Base-by-base conservation (phyloP, 92 coral and sea anemone species). In the Galaxea fascicularis region DNA sequence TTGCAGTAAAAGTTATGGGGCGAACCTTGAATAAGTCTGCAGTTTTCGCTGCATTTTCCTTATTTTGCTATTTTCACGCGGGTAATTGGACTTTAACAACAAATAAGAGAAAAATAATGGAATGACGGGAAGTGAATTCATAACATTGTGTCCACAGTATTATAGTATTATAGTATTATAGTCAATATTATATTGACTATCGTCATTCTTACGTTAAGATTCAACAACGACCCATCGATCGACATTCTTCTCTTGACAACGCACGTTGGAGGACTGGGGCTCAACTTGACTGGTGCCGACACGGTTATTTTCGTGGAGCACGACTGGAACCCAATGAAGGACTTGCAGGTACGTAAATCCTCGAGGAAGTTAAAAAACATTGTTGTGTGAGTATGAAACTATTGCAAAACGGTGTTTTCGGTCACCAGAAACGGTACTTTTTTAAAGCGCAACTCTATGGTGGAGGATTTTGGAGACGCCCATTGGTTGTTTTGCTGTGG, bases 311-410 rank as follows among this genome's bases (percentile, higher is more conserved):
- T 96, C 59, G 93, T 94, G 15, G 98, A 96, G 88, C 98, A 96
- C 73, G 98, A 96, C 92, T 96, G 98, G 98, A 96, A 96, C 82
- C 98, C 98, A 80, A 96, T 96, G 98, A 96, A 96, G 52, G 98
- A 96, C 78, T 60, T 95, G 17, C 98, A 96, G 90, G 98, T 95
- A 57, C 51, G 79, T 51, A 24, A 85, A 65, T 5, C 68, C 16
- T 14, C 30, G 7, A 9, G 0, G 4, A 8, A 63, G 8, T 4
- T 9, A 24, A 26, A 24, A 63, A 13, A 24, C 1, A 5, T 63
- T 12, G 56, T 4, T 49, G 14, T 49, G 17, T 9, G 2, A 49
- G 14, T 9, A 35, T 35, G 41, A 6, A 35, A 35, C 41, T 35
- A 6, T 35, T 35, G 6, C 6, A 35, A 35, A 35, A 35, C 41